Evolutionary conservation across 2,797 vertebrate genomes (phyloP).

Genomic region (Limosa lapponica): DNA sequence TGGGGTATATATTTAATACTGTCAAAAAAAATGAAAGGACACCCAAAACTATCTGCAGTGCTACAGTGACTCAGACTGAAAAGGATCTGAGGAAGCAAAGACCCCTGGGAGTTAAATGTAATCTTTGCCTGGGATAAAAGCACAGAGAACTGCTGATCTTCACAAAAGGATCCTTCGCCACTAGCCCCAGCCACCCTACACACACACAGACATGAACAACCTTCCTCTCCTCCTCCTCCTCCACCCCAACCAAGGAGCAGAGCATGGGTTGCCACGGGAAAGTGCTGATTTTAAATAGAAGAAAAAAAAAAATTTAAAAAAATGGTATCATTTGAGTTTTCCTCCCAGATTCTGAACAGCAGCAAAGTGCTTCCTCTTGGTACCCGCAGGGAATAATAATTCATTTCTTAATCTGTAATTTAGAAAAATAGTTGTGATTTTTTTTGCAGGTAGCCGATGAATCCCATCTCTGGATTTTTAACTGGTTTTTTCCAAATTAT

Average conservation of each 20-base stretch:
- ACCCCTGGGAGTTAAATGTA: conserved; percentile 82
- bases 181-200: not conserved
- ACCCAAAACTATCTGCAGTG: conserved; percentile 93
- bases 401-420: not conserved
- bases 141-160: conserved; percentile 73
- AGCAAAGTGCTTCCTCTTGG: not conserved
- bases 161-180: conserved; percentile 70
- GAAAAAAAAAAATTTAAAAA: not conserved
- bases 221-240: not conserved
- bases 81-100: conserved; percentile 86
- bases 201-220: accelerated
- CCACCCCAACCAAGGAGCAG: not conserved
- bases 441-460: not conserved
- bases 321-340: not conserved
- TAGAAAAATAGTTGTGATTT: not conserved
- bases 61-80: conserved; percentile 93
- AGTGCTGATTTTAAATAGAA: not conserved
- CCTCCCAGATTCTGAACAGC: not conserved
- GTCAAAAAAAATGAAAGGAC: conserved; percentile 77
- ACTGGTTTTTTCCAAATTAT: not conserved
- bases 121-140: conserved; percentile 81
- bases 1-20: conserved; percentile 79
- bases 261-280: not conserved
- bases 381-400: not conserved
- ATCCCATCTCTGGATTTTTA: not conserved